phyloP scores from a whole-genome alignment of 2,113 vertebrate species.

The Marcusenius ussheri region DNA sequence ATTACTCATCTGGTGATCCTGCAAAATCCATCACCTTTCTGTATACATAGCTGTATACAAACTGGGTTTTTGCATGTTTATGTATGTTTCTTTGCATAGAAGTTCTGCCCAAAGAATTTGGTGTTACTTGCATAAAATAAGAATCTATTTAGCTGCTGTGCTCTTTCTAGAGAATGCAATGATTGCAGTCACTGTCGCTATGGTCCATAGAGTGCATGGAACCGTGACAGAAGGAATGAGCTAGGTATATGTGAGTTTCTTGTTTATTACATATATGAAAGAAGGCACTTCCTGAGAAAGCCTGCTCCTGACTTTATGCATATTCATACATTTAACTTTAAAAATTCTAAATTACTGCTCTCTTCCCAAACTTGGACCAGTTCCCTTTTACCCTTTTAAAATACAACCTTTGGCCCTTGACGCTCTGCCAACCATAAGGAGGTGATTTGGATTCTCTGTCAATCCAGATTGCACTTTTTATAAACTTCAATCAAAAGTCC shows the following conservation, averaged over 20 bases:
- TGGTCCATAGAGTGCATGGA: background rate
- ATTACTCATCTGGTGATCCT: constrained; percentile 2
- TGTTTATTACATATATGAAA: background rate
- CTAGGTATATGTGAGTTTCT: background rate
- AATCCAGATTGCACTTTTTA: constrained; percentile 33
- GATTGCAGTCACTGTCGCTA: background rate
- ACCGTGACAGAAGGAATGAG: background rate
- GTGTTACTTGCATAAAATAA: background rate
- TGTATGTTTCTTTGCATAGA: background rate
- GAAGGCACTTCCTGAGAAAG: background rate
- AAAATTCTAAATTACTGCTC: constrained; percentile 23
- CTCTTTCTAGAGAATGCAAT: background rate
- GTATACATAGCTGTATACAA: background rate
- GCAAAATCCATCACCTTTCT: background rate
- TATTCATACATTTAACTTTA: constrained; percentile 8
- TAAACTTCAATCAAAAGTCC: constrained; percentile 35
- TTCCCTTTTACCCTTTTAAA: constrained; percentile 35
- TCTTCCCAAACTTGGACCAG: constrained; percentile 28
- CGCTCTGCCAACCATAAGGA: constrained; percentile 30
- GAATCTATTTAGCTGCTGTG: background rate
- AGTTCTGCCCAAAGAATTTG: background rate
- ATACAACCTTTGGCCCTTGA: constrained; percentile 30
- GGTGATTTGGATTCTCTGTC: constrained; percentile 38
- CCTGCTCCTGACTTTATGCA: background rate
- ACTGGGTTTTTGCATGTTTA: background rate